These are phyloP conservation scores for Dinomys branickii DNA, from an alignment of 2,113 vertebrate genomes.

Conservation along the genomic window DNA sequence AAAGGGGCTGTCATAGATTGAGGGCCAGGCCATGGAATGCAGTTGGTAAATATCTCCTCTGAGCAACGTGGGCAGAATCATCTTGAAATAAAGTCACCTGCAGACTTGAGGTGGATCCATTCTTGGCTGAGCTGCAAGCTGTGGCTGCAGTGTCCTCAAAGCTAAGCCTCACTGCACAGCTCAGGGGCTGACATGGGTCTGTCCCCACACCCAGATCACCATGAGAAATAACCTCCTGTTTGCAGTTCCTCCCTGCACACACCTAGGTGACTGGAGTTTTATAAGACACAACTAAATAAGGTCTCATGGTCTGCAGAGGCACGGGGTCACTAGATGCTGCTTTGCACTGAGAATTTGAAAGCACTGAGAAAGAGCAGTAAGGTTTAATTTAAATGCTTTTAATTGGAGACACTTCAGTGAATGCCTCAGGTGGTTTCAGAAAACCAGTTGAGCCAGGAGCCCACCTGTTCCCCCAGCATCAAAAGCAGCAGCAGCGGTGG, in stretches of 20 bases:
- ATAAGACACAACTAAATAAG: neutral
- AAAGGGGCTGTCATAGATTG: constrained; percentile 62
- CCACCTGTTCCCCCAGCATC: neutral
- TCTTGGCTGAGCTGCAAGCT: neutral
- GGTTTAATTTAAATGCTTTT: constrained; percentile 26
- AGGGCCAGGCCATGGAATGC: constrained; percentile 49
- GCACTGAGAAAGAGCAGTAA: neutral
- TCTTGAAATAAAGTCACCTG: neutral
- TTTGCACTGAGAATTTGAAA: constrained; percentile 7
- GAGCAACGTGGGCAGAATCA: constrained; percentile 40
- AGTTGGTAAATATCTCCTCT: constrained; percentile 67
- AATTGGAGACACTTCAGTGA: neutral
- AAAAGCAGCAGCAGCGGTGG: neutral
- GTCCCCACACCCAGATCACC: accelerated
- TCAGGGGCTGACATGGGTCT: neutral
- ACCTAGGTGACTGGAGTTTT: neutral
- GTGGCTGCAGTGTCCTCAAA: neutral
- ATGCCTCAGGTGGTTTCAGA: neutral
- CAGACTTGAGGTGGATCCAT: neutral
- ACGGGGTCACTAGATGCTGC: neutral
- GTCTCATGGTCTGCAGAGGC: neutral
- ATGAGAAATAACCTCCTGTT: neutral
- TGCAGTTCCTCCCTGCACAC: neutral
- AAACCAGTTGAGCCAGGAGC: neutral
- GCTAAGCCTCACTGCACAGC: neutral